These are phyloP conservation scores for Ceuthmochares aereus DNA, from an alignment of 2,113 vertebrate species.

Conservation along the genomic window DNA sequence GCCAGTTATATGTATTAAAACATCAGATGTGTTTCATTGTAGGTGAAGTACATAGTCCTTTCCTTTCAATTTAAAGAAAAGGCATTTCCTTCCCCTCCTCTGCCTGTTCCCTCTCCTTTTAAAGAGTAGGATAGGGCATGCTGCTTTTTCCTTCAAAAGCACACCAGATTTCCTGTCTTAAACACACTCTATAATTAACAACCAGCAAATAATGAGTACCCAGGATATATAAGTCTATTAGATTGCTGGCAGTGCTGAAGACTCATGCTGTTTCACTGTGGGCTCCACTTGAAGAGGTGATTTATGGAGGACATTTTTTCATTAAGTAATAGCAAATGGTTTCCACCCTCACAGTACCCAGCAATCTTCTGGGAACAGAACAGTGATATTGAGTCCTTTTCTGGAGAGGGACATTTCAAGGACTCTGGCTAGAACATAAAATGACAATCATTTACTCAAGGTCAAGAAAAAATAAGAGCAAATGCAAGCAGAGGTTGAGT, in stretches of 20 bases:
- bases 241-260: constrained; percentile 69
- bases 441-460: constrained; percentile 61
- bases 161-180: constrained; percentile 69
- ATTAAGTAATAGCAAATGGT: constrained; percentile 75
- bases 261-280: constrained; percentile 67
- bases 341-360: constrained; percentile 64
- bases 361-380: constrained; percentile 67
- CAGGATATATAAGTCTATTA: constrained; percentile 74
- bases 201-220: constrained; percentile 65
- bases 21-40: not conserved
- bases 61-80: constrained; percentile 9
- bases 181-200: constrained; percentile 71
- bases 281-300: constrained; percentile 73
- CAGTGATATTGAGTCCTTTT: constrained; percentile 38
- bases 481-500: constrained; percentile 48
- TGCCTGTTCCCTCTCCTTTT: not conserved
- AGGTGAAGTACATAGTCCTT: not conserved
- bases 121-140: constrained; percentile 24
- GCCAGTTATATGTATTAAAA: not conserved
- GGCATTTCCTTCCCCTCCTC: not conserved
- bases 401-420: constrained; percentile 61
- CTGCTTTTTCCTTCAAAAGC: constrained; percentile 54
- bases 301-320: constrained; percentile 73
- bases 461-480: constrained; percentile 50
- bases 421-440: constrained; percentile 62